Evolutionary conservation across 2,113 vertebrate genomes (phyloP), one percentile per base, ranked within the genome.

Genomic region (Epinephelus cyanopodus): DNA sequence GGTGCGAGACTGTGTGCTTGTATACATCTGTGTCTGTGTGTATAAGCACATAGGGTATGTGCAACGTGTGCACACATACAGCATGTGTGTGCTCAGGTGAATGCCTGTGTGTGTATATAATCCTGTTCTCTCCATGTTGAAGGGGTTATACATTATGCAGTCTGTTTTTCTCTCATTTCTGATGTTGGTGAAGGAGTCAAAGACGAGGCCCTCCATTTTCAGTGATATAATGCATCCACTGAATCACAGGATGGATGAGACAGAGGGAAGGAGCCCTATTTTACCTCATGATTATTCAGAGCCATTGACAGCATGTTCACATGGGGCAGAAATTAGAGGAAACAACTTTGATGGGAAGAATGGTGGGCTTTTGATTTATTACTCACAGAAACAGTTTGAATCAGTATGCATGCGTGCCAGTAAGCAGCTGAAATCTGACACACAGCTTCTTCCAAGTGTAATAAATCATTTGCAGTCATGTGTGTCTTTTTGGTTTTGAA

Each of bases 141-240:
- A 72, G 15, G 48, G 10, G 61, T 62, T 11, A 18, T 62, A 68
- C 45, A 78, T 62, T 21, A 13, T 37, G 65, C 17, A n/a, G 42
- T 63, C 57, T 65, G 45, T 71, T 74, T 25, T 52, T 52, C 33
- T 75, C 27, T 39, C 45, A 37, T 77, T 73, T 77, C 58, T 72
- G 77, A 76, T 63, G 71, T 67, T n/a, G 23, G 48, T 45, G 77
- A 48, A 67, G 66, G 25, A 86, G 73, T 85, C 77, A 84, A 77
- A 91, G 86, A 90, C 52, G 5, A 83, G 80, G 85, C 68, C 81
- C 65, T 79, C 82, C 74, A 83, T 88, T 87, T 90, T 75, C 75
- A 80, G 66, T 69, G 72, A 37, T 47, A 66, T 73, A 58, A 67
- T 81, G 57, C 63, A 78, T 56, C 39, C 45, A 58, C 39, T 85